phyloP scores from a whole-genome alignment of 2,888 invertebrate genomes.

The Trachelus troglodyta region DNA sequence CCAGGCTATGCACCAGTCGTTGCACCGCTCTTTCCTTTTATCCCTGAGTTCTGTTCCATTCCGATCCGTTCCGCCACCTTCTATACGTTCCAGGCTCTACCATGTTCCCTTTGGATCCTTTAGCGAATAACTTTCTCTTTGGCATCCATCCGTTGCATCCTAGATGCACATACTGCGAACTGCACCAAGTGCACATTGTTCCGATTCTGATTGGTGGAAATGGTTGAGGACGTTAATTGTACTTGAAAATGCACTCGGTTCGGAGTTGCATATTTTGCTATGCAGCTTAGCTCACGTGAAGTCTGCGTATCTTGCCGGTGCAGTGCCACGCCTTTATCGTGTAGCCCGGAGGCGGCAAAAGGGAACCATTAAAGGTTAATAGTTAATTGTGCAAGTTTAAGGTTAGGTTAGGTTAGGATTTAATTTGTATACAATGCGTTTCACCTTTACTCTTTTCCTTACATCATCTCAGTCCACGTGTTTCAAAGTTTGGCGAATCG shows the following conservation, averaged over 20 bases:
- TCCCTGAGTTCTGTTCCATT: background rate
- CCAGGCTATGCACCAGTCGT: constrained; percentile 23
- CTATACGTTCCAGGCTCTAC: background rate
- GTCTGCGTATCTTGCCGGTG: background rate
- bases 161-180: background rate
- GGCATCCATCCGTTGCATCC: background rate
- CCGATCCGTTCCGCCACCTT: background rate
- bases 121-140: background rate
- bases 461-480: background rate
- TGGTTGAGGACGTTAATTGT: background rate
- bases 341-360: background rate
- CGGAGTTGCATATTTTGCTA: background rate
- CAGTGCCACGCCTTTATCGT: background rate
- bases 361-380: background rate
- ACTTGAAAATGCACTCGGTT: background rate
- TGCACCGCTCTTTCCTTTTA: constrained; percentile 12
- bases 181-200: background rate
- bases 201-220: background rate
- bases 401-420: background rate
- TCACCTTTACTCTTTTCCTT: background rate
- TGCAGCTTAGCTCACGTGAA: background rate
- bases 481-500: background rate
- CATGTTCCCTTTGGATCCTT: background rate
- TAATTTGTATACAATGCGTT: background rate
- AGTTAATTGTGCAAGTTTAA: background rate